Conservation (phyloP, 2,888 invertebrate genomes). For the Osmoderma eremita region DNA sequence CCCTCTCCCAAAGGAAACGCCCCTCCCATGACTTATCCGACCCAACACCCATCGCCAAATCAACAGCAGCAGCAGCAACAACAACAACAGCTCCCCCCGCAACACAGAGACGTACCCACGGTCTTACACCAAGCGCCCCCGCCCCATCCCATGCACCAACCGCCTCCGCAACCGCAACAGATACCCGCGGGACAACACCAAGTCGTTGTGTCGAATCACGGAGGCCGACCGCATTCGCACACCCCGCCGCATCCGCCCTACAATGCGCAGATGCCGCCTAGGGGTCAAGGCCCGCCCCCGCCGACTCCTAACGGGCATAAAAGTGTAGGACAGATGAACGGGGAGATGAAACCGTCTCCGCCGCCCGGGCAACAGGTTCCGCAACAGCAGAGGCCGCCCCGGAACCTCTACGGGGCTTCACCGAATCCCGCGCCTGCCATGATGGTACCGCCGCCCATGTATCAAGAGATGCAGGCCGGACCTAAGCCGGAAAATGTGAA, state of each 20-base stretch:
- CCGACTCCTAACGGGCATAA: constrained; percentile 38
- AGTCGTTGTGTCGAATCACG: constrained; percentile 42
- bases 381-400: constrained; percentile 49
- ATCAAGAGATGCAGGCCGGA: constrained; percentile 47
- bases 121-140: constrained; percentile 53
- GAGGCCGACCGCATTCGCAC: constrained; percentile 50
- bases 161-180: constrained; percentile 56
- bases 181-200: constrained; percentile 49
- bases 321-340: constrained; percentile 55
- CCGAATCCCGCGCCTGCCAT: constrained; percentile 52
- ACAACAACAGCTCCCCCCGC: constrained; percentile 45
- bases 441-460: constrained; percentile 64
- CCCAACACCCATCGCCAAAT: constrained; percentile 44
- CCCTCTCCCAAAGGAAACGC: constrained; percentile 56
- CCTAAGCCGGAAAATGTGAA: constrained; percentile 49
- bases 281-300: constrained; percentile 42
- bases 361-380: constrained; percentile 48
- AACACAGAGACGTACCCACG: constrained; percentile 43
- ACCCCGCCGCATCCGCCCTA: constrained; percentile 51
- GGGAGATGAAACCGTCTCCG: constrained; percentile 49
- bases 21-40: constrained; percentile 38
- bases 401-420: constrained; percentile 57
- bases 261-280: constrained; percentile 29
- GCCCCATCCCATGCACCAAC: constrained; percentile 55
- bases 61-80: constrained; percentile 38